Evolutionary conservation across 2,888 invertebrate genomes (phyloP).

Genomic region (Drosophila paranaensis): DNA sequence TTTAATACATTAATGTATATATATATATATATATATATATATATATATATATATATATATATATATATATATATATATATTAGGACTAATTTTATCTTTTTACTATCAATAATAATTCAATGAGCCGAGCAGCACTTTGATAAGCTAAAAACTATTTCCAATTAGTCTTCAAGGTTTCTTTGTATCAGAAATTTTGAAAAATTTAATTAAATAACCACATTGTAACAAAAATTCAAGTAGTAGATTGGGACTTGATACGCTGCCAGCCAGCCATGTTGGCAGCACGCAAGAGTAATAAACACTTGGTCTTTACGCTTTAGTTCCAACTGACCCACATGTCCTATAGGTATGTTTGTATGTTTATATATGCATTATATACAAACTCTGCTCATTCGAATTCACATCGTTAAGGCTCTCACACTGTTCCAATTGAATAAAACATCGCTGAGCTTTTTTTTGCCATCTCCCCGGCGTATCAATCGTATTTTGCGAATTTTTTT

Average conservation of each 20-base stretch:
- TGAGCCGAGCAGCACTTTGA: neutral
- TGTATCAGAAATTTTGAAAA: neutral
- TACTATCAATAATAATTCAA: too few species aligned
- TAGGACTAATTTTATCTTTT: neutral
- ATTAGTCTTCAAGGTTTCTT: neutral
- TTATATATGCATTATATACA: conserved; percentile 1
- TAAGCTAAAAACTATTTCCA: neutral
- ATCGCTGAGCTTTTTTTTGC: conserved; percentile 12
- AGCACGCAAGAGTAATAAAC: neutral
- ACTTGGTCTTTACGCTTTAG: neutral
- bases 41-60: too few species aligned
- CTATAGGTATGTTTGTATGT: neutral
- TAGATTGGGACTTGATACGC: neutral
- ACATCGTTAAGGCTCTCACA: conserved; percentile 22
- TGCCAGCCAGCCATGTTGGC: neutral
- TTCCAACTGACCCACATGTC: conserved; percentile 2
- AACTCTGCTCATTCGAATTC: conserved; percentile 13
- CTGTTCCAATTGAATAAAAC: conserved; percentile 33
- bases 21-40: too few species aligned
- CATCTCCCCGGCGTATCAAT: neutral
- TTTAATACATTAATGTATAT: too few species aligned
- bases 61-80: too few species aligned
- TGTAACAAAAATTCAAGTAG: neutral
- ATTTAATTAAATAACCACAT: neutral
- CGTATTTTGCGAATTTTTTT: conserved; percentile 9